Base-by-base conservation (phyloP, 2,113 vertebrate genomes). In the Limnothrissa miodon region DNA sequence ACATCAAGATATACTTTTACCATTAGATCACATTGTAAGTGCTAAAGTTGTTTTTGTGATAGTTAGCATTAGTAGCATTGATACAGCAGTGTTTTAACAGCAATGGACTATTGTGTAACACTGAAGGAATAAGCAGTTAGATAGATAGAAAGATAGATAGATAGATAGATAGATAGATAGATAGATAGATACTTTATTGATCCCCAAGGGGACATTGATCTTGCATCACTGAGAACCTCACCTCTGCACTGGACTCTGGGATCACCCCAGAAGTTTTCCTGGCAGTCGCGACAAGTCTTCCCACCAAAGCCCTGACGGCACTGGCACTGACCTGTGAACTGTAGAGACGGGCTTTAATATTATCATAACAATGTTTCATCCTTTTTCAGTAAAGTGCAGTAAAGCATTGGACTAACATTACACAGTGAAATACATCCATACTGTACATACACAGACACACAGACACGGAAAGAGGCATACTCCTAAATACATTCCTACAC, bases 271-370 rank as follows among this genome's bases (percentile, higher is more conserved):
- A 96, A 96, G 82, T 98, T 96, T 86, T 98, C 98, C 90, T 97
- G 96, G 89, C 98, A 99, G 84, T 98, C 95, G 0, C 95, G 91
- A 84, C 98, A 99, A 29, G 94, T 96, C 79, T 90, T 95, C 9
- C 98, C 98, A 2, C 98, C 98, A 0, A 99, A 99, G 78, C 98
- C 98, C 0, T 94, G 91, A n/a, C 85, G 96, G 81, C 98, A 99
- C 0, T 96, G 96, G 90, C 98, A 99, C 88, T 98, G 95, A 3
- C 98, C 98, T 0, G 96, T 97, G 87, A 99, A 97, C 98, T 99
- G 88, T 6, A 84, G 29, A 7, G 15, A 29, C 33, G 62, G 10
- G 62, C 29, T 1, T 1, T 29, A 36, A 5, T 70, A 33, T 29
- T 33, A 66, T 10, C 33, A 10, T 29, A 5, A 10, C 10, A 66